phyloP scores from a whole-genome alignment of 2,888 invertebrate genomes.

The Oligia fasciuncula region DNA sequence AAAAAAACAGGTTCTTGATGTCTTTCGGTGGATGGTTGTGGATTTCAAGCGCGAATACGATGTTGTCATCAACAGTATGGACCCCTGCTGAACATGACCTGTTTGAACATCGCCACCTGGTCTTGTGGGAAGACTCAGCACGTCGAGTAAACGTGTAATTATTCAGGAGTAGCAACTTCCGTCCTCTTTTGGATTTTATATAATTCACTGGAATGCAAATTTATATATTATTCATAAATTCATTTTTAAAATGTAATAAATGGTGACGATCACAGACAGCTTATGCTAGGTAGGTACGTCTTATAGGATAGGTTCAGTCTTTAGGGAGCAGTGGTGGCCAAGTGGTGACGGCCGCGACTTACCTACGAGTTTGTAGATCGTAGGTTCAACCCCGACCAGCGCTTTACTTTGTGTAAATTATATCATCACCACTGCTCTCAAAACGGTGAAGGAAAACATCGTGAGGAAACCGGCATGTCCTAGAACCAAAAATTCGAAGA shows the following conservation, averaged over 20 bases:
- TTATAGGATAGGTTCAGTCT: too few species aligned
- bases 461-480: too few species aligned
- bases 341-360: too few species aligned
- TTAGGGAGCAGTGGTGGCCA: too few species aligned
- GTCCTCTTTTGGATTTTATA: slow-evolving; percentile 55
- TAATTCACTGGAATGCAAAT: slow-evolving; percentile 8
- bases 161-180: slow-evolving; percentile 65
- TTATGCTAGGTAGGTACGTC: not conserved
- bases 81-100: slow-evolving; percentile 70
- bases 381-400: too few species aligned
- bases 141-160: slow-evolving; percentile 66
- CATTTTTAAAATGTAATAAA: not conserved
- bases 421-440: too few species aligned
- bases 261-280: not conserved
- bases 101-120: slow-evolving; percentile 71
- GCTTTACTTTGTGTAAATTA: too few species aligned
- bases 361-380: too few species aligned
- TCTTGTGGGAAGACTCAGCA: slow-evolving; percentile 59
- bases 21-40: slow-evolving; percentile 53
- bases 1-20: not conserved
- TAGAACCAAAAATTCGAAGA: too few species aligned
- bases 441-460: too few species aligned
- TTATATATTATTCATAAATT: not conserved
- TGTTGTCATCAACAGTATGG: slow-evolving; percentile 64
- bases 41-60: slow-evolving; percentile 39